phyloP scores from a whole-genome alignment of 2,888 invertebrate genomes.

The Lissonota sp. region DNA sequence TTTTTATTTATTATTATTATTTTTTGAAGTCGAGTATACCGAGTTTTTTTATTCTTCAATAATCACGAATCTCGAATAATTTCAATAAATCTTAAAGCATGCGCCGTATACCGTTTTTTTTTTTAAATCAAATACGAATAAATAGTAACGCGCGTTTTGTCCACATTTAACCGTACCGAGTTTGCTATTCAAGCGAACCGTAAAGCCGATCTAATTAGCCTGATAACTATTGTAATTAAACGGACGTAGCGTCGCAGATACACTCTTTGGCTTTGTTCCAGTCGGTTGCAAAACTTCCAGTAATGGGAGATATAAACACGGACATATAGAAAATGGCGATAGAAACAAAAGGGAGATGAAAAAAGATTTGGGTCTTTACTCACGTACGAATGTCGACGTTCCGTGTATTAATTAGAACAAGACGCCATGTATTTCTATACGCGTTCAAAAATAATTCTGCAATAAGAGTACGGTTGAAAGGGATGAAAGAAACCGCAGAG shows the following conservation, averaged over 20 bases:
- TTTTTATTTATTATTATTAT: too few relatives aligned
- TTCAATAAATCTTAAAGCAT: too few relatives aligned
- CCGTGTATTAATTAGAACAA: slow-evolving; percentile 4
- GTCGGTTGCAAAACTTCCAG: not conserved
- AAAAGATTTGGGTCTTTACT: not conserved
- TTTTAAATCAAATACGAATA: too few relatives aligned
- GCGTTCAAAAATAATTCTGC: not conserved
- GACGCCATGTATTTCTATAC: slow-evolving; percentile 6
- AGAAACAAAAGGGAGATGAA: too few relatives aligned
- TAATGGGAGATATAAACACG: not conserved
- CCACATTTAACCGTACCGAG: too few relatives aligned
- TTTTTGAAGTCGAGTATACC: too few relatives aligned
- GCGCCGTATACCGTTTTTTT: too few relatives aligned
- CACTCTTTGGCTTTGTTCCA: slow-evolving; percentile 8
- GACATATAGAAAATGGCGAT: not conserved
- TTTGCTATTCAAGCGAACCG: slow-evolving; percentile 5
- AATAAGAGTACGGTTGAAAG: not conserved
- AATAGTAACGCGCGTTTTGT: too few relatives aligned
- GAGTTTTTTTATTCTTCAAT: too few relatives aligned
- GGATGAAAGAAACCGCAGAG: not conserved
- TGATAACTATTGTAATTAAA: slow-evolving; percentile 74
- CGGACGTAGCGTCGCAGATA: slow-evolving; percentile 67
- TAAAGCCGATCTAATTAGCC: slow-evolving; percentile 70
- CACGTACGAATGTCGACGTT: not conserved
- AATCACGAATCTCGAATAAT: too few relatives aligned